These are phyloP conservation scores for Xiphorhynchus elegans DNA, from an alignment of 2,113 vertebrate genomes.

Conservation along the genomic window DNA sequence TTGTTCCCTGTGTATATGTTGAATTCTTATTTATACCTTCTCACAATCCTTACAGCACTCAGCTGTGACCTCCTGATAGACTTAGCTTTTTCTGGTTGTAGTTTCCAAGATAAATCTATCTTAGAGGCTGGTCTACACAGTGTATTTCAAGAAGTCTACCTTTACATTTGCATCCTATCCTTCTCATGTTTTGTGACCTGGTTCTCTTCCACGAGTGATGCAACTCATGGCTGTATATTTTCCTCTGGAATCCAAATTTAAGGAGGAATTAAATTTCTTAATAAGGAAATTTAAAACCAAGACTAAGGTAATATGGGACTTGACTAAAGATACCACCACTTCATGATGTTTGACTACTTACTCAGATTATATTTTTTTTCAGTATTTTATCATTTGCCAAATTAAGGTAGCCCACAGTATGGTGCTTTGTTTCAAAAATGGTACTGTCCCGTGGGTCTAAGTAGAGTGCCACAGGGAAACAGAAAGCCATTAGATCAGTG, in stretches of 20 bases:
- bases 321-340: background rate
- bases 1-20: background rate
- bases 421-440: background rate
- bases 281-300: background rate
- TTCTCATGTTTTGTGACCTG: background rate
- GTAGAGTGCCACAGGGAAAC: background rate
- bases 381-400: background rate
- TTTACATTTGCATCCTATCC: background rate
- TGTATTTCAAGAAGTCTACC: background rate
- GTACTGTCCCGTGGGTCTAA: background rate
- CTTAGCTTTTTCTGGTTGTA: background rate
- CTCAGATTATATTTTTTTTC: background rate
- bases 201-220: background rate
- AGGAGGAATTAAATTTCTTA: background rate
- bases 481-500: background rate
- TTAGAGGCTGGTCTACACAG: background rate
- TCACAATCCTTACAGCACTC: background rate
- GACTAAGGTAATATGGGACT: background rate
- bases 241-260: background rate
- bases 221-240: background rate
- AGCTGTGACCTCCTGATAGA: background rate
- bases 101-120: background rate
- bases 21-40: background rate
- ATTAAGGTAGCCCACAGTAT: background rate
- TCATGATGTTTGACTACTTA: background rate